Evolutionary conservation across 2,113 vertebrate genomes (phyloP), one percentile per base, ranked within the genome.

Genomic region (Onychostoma macrolepis): DNA sequence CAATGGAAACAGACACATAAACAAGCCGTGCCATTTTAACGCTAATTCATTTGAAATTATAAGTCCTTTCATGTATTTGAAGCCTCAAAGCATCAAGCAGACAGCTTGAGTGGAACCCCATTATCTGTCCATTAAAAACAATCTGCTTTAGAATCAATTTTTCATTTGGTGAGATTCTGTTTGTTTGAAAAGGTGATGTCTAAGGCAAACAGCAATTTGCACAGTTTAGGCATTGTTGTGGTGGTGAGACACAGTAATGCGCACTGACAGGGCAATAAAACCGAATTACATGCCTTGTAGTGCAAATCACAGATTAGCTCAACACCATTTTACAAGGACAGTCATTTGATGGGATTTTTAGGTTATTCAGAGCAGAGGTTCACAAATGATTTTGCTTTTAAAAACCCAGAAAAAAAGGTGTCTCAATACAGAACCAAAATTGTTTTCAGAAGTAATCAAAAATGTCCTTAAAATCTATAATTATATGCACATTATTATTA

Each of bases 121-220:
- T 88, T 83, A 88, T 87, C 69, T 75, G 75, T 84, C 76, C 82
- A 85, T 84, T 90, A 80, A 82, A 82, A 72, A 88, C 74, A 91
- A 72, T 80, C 63, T 84, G 85, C 56, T 87, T 86, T 83, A 81
- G 80, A 87, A 87, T 85, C 77, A 80, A 89, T 85, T 87, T 74
- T 85, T 82, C 77, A 82, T 71, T 85, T 19, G 67, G 63, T 3
- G 74, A 63, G 50, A 82, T 79, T 33, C 17, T 61, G 61, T 63
- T 30, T 45, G 38, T 78, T 80, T 82, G 69, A 78, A 87, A 87
- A 80, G 77, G 82, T 81, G 71, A 63, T 15, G 43, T 45, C 77
- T 58, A 53, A 61, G 21, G 26, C 80, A 83, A 88, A 84, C 87
- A 88, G 75, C 80, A 83, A 83, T 86, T 80, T 80, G 77, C 78